phyloP scores from a whole-genome alignment of 2,797 vertebrate species.

The Ambastaia sidthimunki region DNA sequence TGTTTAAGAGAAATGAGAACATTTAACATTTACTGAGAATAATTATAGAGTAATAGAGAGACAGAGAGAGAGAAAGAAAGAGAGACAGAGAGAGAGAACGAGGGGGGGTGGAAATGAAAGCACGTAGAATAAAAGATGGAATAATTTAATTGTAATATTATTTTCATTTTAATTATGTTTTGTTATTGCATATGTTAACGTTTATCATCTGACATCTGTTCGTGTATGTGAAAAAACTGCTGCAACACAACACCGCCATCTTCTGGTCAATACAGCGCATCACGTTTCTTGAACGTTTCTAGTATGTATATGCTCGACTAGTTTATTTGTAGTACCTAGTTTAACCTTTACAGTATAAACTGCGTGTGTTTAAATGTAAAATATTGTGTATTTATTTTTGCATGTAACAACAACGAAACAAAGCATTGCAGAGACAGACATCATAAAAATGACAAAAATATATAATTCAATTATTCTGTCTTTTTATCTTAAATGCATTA shows the following conservation, averaged over 20 bases:
- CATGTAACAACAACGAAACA: no score
- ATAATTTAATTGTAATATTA: neutral
- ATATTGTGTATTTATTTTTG: no score
- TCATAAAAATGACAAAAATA: no score
- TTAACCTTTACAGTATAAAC: no score
- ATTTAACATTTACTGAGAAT: neutral
- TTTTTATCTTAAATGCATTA: no score
- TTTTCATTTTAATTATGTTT: neutral
- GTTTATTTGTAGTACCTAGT: no score
- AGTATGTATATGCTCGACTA: neutral
- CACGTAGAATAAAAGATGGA: neutral
- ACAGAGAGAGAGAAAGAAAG: neutral
- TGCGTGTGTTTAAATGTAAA: no score
- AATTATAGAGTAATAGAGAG: no score
- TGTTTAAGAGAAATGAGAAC: neutral
- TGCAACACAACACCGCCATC: conserved; percentile 29
- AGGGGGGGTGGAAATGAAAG: neutral
- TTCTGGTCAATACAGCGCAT: conserved; percentile 2
- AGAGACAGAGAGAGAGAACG: neutral
- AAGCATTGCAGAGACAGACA: no score
- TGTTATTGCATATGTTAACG: neutral
- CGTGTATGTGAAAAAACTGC: neutral
- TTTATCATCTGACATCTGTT: neutral
- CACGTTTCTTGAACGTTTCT: neutral
- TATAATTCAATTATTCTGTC: no score